phyloP scores from a whole-genome alignment of 2,797 vertebrate species.

The Darevskia nairensis region DNA sequence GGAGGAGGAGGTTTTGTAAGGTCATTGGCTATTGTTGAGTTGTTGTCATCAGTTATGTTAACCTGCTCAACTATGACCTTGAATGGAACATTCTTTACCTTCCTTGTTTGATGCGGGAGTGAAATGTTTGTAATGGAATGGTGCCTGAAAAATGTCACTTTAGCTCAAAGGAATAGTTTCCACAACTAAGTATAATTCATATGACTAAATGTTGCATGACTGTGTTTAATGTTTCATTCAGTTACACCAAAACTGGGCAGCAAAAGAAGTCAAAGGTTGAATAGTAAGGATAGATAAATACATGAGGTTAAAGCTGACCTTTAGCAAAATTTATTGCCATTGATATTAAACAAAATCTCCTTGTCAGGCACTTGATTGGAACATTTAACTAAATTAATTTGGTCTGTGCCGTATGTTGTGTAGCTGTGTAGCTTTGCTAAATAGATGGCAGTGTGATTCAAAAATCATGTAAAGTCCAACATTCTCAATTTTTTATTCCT shows the following conservation, averaged over 20 bases:
- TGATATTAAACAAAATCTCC: slow-evolving; percentile 50
- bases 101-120: not conserved
- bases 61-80: not conserved
- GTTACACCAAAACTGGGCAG: not conserved
- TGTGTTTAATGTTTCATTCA: slow-evolving; percentile 17
- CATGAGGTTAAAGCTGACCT: not conserved
- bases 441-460: slow-evolving; percentile 72
- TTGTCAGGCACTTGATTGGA: slow-evolving; percentile 73
- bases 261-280: slow-evolving; percentile 1
- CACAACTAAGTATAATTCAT: not conserved
- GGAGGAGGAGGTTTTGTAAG: not conserved
- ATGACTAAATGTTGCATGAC: slow-evolving; percentile 1
- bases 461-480: slow-evolving; percentile 72
- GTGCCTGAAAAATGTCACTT: slow-evolving; percentile 12
- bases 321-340: slow-evolving; percentile 11
- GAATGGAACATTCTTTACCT: not conserved
- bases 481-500: slow-evolving; percentile 72
- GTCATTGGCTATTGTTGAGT: not conserved
- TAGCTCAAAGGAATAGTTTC: not conserved
- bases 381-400: slow-evolving; percentile 69
- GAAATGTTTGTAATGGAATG: not conserved
- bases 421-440: slow-evolving; percentile 75
- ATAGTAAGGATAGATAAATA: slow-evolving; percentile 3
- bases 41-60: not conserved
- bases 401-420: slow-evolving; percentile 47